Conservation (phyloP, 23 tunicate genomes). For the Trididemnum clinides region DNA sequence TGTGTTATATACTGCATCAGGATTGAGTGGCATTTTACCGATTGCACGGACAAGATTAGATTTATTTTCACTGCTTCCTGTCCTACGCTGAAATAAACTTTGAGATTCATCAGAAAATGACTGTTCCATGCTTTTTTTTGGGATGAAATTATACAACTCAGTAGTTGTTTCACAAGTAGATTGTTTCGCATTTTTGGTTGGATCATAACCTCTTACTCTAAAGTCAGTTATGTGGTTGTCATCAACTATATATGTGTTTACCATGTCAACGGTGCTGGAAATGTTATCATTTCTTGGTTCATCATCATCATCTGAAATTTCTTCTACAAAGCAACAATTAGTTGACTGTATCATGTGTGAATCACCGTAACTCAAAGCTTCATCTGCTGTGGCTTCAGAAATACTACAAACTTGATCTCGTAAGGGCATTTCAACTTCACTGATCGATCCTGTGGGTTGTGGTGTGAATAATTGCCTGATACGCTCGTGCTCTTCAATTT, state of each 20-base stretch:
- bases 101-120: not conserved
- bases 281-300: no score
- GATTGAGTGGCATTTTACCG: conserved; percentile 69
- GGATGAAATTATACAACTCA: no score
- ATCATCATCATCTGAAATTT: conserved; percentile 50
- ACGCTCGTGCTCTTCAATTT: conserved; percentile 54
- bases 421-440: not conserved
- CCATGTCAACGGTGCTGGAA: no score
- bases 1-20: conserved; percentile 70
- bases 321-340: conserved; percentile 43
- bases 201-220: no score
- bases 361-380: not conserved
- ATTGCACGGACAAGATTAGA: conserved; percentile 34
- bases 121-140: no score
- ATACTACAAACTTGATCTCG: not conserved
- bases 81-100: not conserved
- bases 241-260: no score
- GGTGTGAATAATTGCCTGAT: conserved; percentile 61
- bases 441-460: not conserved
- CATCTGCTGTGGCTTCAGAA: conserved; percentile 5
- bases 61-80: no score
- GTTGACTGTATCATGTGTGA: not conserved
- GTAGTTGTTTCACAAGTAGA: no score
- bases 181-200: no score
- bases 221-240: no score